phyloP scores from a whole-genome alignment of 2,888 invertebrate genomes.

The Tubulanus polymorphus region DNA sequence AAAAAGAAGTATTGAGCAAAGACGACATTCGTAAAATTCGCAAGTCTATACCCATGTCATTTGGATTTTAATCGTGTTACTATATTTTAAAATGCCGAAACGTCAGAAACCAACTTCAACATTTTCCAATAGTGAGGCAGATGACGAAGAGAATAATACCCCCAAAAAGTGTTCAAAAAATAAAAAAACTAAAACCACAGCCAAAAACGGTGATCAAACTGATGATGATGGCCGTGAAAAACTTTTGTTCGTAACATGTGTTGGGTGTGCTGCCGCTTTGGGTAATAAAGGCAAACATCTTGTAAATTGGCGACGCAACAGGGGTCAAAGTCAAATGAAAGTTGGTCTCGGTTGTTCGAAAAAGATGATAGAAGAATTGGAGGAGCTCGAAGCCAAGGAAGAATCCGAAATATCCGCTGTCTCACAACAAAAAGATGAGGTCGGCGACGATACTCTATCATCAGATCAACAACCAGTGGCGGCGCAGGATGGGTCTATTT shows the following conservation, averaged over 20 bases:
- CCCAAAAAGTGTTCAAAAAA: too few species aligned
- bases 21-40: not conserved
- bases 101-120: too few species aligned
- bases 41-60: too few species aligned
- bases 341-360: conserved; percentile 1
- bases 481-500: too few species aligned
- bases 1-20: not conserved
- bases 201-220: not conserved
- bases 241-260: not conserved
- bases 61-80: too few species aligned
- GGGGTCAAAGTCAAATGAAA: not conserved
- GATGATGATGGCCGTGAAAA: not conserved
- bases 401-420: too few species aligned
- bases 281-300: not conserved
- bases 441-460: not conserved
- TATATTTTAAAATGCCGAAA: too few species aligned
- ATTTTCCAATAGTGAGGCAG: too few species aligned
- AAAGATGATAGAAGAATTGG: not conserved
- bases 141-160: too few species aligned
- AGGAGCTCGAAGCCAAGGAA: not conserved
- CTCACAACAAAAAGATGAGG: not conserved
- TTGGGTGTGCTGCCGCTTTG: not conserved
- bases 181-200: not conserved
- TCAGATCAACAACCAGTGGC: not conserved
- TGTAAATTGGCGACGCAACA: not conserved